Evolutionary conservation across 2,888 invertebrate species (phyloP).

Genomic region (Tenodera sinensis): DNA sequence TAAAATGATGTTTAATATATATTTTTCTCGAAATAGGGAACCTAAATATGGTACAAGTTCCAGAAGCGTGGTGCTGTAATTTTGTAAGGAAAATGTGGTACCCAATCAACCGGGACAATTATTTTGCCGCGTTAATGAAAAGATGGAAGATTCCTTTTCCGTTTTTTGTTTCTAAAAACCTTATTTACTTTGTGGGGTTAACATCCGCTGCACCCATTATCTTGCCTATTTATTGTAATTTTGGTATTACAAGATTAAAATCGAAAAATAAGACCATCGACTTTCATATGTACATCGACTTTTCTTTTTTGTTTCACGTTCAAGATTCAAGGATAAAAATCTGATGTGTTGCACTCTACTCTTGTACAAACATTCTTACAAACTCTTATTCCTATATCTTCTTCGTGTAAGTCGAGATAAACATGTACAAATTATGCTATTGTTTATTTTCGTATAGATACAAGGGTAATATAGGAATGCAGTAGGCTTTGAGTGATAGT

Average conservation of each 20-base stretch:
- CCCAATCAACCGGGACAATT: neutral
- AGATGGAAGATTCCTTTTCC: neutral
- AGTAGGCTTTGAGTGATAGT: no score
- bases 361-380: no score
- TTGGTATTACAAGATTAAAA: neutral
- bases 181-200: neutral
- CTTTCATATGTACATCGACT: neutral
- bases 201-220: neutral
- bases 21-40: neutral
- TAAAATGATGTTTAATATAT: slow-evolving; percentile 8
- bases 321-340: no score
- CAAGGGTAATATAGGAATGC: no score
- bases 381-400: no score
- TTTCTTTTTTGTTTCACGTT: no score
- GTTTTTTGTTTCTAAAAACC: neutral
- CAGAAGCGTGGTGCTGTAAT: neutral
- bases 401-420: no score
- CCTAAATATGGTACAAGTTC: neutral
- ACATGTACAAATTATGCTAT: no score
- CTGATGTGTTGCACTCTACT: no score
- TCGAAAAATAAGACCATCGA: neutral
- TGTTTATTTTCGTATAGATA: no score
- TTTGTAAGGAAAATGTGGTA: neutral
- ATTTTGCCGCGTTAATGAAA: neutral
- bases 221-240: neutral